Evolutionary conservation across 2,888 invertebrate genomes (phyloP).

Genomic region (Lissonota sp.): DNA sequence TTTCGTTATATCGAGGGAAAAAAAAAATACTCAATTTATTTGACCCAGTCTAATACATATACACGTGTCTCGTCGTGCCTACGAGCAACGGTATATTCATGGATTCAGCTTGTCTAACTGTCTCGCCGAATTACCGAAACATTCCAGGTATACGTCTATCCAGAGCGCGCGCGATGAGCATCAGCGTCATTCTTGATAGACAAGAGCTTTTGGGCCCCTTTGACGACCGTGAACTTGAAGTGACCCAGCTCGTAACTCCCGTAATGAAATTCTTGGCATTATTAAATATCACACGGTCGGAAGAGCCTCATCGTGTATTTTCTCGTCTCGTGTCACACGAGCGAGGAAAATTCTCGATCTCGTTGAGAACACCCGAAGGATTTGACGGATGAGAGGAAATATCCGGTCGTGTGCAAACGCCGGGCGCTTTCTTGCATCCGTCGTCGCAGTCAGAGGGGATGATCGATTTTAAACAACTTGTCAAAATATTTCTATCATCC

Average conservation of each 20-base stretch:
- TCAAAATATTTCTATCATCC: background rate
- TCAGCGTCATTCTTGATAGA: slow-evolving; percentile 20
- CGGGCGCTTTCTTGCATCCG: slow-evolving; percentile 35
- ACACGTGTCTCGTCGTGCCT: background rate
- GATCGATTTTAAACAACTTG: background rate
- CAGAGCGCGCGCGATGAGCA: slow-evolving; percentile 13
- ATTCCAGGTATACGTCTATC: slow-evolving; percentile 40
- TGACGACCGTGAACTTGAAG: slow-evolving; percentile 39
- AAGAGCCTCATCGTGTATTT: slow-evolving; percentile 69
- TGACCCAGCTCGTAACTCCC: slow-evolving; percentile 72
- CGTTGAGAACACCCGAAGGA: slow-evolving; percentile 47
- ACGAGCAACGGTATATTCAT: slow-evolving; percentile 29
- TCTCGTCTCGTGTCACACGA: slow-evolving; percentile 61
- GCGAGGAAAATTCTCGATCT: slow-evolving; percentile 7
- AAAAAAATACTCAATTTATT: too few relatives aligned
- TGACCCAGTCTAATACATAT: too few relatives aligned
- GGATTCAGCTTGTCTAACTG: slow-evolving; percentile 67
- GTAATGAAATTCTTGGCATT: slow-evolving; percentile 81
- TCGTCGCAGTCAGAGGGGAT: slow-evolving; percentile 9
- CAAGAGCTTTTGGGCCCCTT: slow-evolving; percentile 20
- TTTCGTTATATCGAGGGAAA: too few relatives aligned
- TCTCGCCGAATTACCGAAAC: slow-evolving; percentile 59
- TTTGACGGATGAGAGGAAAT: slow-evolving; percentile 54
- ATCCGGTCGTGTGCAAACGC: slow-evolving; percentile 54
- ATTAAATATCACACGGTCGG: slow-evolving; percentile 77